Conservation (phyloP, 2,113 vertebrate genomes). For the Aegotheles bennettii region DNA sequence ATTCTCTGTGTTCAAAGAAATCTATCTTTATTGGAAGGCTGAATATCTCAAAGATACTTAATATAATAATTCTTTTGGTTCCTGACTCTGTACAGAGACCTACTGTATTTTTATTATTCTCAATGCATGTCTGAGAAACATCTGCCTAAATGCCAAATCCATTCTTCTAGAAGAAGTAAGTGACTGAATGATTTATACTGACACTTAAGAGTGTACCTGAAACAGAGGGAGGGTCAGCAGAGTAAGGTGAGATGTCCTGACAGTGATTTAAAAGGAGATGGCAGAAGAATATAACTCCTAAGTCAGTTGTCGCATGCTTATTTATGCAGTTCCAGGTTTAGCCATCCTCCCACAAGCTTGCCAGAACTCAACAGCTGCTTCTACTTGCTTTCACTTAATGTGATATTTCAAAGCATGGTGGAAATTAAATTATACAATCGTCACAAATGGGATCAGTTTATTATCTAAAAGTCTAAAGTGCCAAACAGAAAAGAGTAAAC, state of each 20-base stretch:
- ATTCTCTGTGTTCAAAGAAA: slow-evolving; percentile 21
- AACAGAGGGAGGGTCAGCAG: background rate
- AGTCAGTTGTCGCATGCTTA: background rate
- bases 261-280: background rate
- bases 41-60: background rate
- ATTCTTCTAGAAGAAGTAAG: background rate
- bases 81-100: background rate
- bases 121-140: background rate
- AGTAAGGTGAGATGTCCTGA: background rate
- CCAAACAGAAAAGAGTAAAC: background rate
- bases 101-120: background rate
- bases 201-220: background rate
- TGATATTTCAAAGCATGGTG: slow-evolving; percentile 5
- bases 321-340: background rate
- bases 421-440: slow-evolving; percentile 24
- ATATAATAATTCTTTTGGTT: background rate
- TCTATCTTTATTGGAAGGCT: background rate
- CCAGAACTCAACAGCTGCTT: background rate
- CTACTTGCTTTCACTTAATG: background rate
- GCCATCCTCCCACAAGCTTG: background rate
- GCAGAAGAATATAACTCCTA: background rate
- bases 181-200: background rate
- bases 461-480: background rate
- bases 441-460: background rate
- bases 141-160: background rate